A percentile compares a stretch with the other conserved stretches of the same genome.
Evolutionary conservation across 2,888 invertebrate species (phyloP).

Genomic region (Metalampra italica): DNA sequence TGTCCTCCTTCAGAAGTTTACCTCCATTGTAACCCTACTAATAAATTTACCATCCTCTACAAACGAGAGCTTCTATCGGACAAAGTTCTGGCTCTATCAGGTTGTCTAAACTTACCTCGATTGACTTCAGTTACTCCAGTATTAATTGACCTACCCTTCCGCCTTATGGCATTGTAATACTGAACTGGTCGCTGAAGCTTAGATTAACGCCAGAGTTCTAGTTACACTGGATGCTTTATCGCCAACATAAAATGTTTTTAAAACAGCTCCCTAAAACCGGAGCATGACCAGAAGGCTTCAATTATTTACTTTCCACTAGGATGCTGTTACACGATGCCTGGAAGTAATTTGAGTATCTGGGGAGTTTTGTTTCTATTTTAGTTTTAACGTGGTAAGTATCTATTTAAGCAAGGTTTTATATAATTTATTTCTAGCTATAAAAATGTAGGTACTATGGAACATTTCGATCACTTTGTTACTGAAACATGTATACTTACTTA

Average conservation of each 20-base stretch:
- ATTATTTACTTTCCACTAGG: conserved; percentile 33
- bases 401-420: neutral
- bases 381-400: neutral
- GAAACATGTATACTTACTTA: too few relatives aligned
- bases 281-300: conserved; percentile 38
- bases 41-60: conserved; percentile 3
- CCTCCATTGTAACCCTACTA: neutral
- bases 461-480: too few relatives aligned
- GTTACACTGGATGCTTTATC: conserved; percentile 2
- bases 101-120: conserved; percentile 10
- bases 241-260: conserved; percentile 31
- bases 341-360: neutral
- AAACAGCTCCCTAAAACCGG: conserved; percentile 39
- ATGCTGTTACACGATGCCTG: neutral
- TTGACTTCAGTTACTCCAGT: neutral
- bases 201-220: neutral
- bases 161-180: neutral
- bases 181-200: neutral
- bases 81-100: conserved; percentile 9
- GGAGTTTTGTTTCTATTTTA: neutral
- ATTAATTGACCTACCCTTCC: neutral
- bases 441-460: too few relatives aligned
- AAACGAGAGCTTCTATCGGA: conserved; percentile 8
- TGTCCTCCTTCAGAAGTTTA: neutral
- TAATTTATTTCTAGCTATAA: too few relatives aligned